A percentile compares a stretch with the other conserved stretches of the same genome.
Conservation (phyloP, 2,888 invertebrate genomes). For the Ptilodon capucinus region DNA sequence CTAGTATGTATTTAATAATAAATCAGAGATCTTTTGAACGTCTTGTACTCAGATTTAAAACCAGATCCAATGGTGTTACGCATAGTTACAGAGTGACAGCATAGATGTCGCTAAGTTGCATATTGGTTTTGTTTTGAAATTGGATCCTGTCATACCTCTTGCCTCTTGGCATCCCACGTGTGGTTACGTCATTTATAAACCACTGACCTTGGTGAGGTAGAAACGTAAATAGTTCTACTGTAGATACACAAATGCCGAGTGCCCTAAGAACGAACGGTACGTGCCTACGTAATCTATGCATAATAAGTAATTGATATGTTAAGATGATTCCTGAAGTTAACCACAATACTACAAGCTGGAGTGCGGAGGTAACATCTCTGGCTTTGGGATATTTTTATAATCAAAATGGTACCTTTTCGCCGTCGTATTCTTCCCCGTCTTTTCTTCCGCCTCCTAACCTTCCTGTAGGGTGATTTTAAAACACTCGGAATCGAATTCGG, state of each 20-base stretch:
- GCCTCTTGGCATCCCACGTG: slow-evolving; percentile 33
- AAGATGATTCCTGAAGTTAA: too few relatives aligned
- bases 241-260: slow-evolving; percentile 10
- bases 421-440: slow-evolving; percentile 36
- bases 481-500: too few relatives aligned
- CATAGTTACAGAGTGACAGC: slow-evolving; percentile 19
- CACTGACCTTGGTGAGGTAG: slow-evolving; percentile 35
- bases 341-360: too few relatives aligned
- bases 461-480: too few relatives aligned
- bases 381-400: neutral
- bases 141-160: slow-evolving; percentile 17
- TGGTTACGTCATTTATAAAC: slow-evolving; percentile 38
- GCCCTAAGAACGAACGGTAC: slow-evolving; percentile 11
- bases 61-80: slow-evolving; percentile 3
- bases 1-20: neutral
- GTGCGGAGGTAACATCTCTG: neutral
- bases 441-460: slow-evolving; percentile 22
- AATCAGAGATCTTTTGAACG: neutral
- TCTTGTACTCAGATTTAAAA: neutral
- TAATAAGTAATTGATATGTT: too few relatives aligned
- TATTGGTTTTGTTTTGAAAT: slow-evolving; percentile 22
- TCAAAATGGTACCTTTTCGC: slow-evolving; percentile 33
- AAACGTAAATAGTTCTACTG: slow-evolving; percentile 18
- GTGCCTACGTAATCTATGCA: neutral
- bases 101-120: slow-evolving; percentile 37